phyloP scores from a whole-genome alignment of 2,797 vertebrate species.

The Remorina albescens region DNA sequence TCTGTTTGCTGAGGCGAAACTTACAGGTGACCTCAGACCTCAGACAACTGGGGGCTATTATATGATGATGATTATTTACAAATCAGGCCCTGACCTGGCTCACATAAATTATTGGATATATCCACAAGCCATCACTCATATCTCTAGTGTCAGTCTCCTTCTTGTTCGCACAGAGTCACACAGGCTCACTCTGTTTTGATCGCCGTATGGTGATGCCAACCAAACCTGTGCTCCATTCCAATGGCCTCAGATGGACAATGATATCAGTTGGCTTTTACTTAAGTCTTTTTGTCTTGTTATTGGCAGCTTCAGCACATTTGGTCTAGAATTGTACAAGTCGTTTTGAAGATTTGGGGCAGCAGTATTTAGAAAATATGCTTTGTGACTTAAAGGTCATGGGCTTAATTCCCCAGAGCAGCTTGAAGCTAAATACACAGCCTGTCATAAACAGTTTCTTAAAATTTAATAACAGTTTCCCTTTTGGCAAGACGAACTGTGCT shows the following conservation, averaged over 20 bases:
- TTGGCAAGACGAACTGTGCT: slow-evolving; percentile 7
- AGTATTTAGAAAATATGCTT: slow-evolving; percentile 24
- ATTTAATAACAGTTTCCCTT: slow-evolving; percentile 19
- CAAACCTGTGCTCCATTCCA: slow-evolving; percentile 7
- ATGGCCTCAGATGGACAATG: background rate
- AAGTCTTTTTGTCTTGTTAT: slow-evolving; percentile 18
- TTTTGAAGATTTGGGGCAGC: slow-evolving; percentile 23
- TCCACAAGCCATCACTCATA: slow-evolving; percentile 42
- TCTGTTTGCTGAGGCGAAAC: slow-evolving; percentile 32
- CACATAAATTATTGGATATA: slow-evolving; percentile 17
- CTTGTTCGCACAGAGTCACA: slow-evolving; percentile 44
- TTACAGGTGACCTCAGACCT: slow-evolving; percentile 29
- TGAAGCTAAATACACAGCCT: slow-evolving; percentile 19
- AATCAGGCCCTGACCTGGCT: slow-evolving; percentile 2
- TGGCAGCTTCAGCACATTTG: slow-evolving; percentile 6
- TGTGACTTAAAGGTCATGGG: slow-evolving; percentile 36
- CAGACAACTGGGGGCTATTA: background rate
- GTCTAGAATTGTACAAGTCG: background rate
- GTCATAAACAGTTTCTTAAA: slow-evolving; percentile 23
- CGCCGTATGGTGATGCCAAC: slow-evolving; percentile 7
- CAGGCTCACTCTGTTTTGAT: slow-evolving; percentile 7
- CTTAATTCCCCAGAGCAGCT: slow-evolving; percentile 43
- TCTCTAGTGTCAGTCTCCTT: slow-evolving; percentile 27
- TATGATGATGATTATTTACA: slow-evolving; percentile 29
- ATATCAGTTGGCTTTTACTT: background rate